Base-by-base conservation (phyloP, 2,113 vertebrate species). In the Mesembrinibis cayennensis region DNA sequence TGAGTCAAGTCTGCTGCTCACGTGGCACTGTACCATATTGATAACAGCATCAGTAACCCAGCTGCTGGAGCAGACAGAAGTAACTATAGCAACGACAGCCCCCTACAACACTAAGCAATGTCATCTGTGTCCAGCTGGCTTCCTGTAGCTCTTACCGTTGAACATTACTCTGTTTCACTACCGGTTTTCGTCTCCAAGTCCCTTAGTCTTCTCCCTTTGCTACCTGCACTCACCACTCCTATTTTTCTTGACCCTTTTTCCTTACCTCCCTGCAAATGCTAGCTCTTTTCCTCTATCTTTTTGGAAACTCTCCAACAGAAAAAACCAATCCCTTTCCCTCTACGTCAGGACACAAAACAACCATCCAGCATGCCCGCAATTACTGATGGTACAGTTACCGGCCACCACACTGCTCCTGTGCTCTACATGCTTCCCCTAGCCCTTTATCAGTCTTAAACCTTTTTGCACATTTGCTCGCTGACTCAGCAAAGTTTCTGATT, bases 41-140 rank as follows among this genome's bases (percentile, higher is more conserved):
- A 25, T 6, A 30, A n/a, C 50, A 90, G 38, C 82, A 93, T 15
- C 53, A 45, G 53, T 11, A 44, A 40, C 13, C 49, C 84, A 79
- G 66, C 74, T 82, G 84, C 34, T 2, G 10, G 53, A 49, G 32
- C 65, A 63, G 29, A 27, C 29, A 63, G 59, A 5, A 72, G 32
- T 9, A 5, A 56, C 71, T 7, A 2, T 1, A 70, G 66, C 74
- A 89, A 76, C 1, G 0, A 53, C 74, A 59, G 58, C 13, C 7
- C 29, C 18, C 32, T 6, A 2, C 45, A 77, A 9, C 44, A 56
- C 78, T 12, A 16, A 15, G 29, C 22, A 44, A 13, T 20, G 32
- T 22, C 91, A 74, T 73, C 77, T 91, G 93, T 12, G 26, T n/a
- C 42, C 94, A 92, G 83, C 90, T 91, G 95, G 38, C 29, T 23